A percentile compares a stretch with the other conserved stretches of the same genome.
Conservation (phyloP, 37 sponge, comb jelly and placozoan species). For the Mnemiopsis leidyi region DNA sequence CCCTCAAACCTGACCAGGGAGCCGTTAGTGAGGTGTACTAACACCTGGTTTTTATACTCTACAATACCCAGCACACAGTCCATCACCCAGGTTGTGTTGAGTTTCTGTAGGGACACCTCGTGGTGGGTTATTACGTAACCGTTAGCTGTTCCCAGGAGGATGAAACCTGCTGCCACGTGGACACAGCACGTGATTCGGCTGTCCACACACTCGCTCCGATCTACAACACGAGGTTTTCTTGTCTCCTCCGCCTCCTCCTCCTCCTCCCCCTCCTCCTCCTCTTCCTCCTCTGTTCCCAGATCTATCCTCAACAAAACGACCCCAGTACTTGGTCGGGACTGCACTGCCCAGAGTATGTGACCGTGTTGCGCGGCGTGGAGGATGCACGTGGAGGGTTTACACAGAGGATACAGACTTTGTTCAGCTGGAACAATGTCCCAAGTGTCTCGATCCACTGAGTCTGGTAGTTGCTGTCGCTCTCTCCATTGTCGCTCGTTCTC, state of each 20-base stretch:
- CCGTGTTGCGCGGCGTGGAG: neutral
- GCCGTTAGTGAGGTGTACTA: constrained; percentile 64
- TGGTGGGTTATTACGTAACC: constrained; percentile 13
- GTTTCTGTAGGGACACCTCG: neutral
- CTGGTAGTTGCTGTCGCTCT: constrained; percentile 37
- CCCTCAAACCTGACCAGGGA: constrained; percentile 64
- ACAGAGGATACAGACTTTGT: neutral
- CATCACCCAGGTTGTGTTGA: constrained; percentile 59
- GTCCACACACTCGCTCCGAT: neutral
- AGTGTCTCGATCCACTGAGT: constrained; percentile 37
- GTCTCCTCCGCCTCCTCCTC: too few species aligned
- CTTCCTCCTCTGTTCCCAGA: constrained; percentile 1
- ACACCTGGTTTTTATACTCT: neutral
- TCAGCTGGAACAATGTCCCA: constrained; percentile 52
- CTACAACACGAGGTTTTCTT: neutral
- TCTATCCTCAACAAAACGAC: constrained; percentile 43
- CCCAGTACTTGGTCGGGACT: neutral
- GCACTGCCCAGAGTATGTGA: constrained; percentile 25
- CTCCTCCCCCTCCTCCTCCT: too few species aligned
- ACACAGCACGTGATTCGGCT: constrained; percentile 27
- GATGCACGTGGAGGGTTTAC: neutral
- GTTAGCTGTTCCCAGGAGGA: constrained; percentile 48
- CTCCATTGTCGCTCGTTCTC: constrained; percentile 62
- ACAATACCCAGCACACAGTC: constrained; percentile 63
- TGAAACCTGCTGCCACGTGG: neutral